Conservation (phyloP, 2,113 vertebrate genomes). For the Brachyistius frenatus region DNA sequence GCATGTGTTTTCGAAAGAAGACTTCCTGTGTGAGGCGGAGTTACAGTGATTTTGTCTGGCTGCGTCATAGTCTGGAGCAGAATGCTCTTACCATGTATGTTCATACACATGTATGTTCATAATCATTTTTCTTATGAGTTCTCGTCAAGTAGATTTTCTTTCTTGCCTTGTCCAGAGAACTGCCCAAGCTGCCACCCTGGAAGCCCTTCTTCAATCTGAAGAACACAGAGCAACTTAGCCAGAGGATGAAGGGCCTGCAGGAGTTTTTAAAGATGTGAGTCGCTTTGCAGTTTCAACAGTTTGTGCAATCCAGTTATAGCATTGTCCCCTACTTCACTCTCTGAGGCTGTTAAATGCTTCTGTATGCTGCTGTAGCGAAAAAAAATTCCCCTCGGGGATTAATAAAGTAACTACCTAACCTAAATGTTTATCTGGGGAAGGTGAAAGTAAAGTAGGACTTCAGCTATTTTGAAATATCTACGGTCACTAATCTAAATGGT, state of each 20-base stretch:
- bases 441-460: not conserved
- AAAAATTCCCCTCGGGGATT: too few relatives aligned
- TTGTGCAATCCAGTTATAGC: not conserved
- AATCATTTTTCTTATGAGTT: not conserved
- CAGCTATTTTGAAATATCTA: not conserved
- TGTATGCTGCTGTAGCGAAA: too few relatives aligned
- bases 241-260: slow-evolving; percentile 91
- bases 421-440: not conserved
- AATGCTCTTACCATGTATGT: slow-evolving; percentile 92
- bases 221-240: slow-evolving; percentile 88
- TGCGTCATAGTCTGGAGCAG: slow-evolving; percentile 91
- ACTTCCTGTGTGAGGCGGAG: slow-evolving; percentile 91
- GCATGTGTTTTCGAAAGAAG: slow-evolving; percentile 96
- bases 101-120: not conserved
- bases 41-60: slow-evolving; percentile 96
- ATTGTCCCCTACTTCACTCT: not conserved
- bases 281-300: not conserved
- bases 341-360: not conserved
- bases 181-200: slow-evolving; percentile 93
- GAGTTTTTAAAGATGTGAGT: slow-evolving; percentile 93
- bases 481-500: not conserved
- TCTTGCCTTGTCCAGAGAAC: slow-evolving; percentile 69
- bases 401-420: too few relatives aligned
- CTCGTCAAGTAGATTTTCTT: not conserved
- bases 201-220: slow-evolving; percentile 92